A percentile compares a stretch with the other conserved stretches of the same genome.
These are phyloP conservation scores for Melanostigma gelatinosum DNA, from an alignment of 2,113 vertebrate genomes.

Conservation along the genomic window DNA sequence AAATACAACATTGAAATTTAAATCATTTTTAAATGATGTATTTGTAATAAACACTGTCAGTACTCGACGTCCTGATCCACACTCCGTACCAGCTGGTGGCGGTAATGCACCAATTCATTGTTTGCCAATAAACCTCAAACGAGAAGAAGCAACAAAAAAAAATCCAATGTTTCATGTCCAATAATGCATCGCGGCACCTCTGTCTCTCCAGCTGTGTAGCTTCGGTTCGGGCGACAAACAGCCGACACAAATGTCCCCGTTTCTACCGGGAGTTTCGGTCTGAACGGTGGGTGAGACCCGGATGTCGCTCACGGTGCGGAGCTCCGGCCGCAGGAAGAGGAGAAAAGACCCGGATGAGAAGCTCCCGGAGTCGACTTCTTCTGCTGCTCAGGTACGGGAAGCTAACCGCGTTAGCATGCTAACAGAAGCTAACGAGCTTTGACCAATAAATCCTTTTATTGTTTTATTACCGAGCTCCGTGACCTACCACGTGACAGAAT, in stretches of 20 bases:
- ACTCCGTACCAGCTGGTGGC: no score
- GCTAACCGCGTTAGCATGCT: slow-evolving; percentile 20
- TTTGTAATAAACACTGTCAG: no score
- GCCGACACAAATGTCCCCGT: slow-evolving; percentile 10
- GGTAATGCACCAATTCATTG: no score
- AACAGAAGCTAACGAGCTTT: background rate
- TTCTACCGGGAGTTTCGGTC: background rate
- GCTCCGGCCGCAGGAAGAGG: slow-evolving; percentile 44
- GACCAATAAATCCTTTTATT: background rate
- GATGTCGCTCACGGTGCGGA: slow-evolving; percentile 49
- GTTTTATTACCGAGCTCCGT: background rate
- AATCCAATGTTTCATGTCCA: slow-evolving; percentile 30
- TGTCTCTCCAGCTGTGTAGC: slow-evolving; percentile 11
- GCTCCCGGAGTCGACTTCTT: slow-evolving; percentile 19
- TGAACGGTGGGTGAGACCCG: background rate
- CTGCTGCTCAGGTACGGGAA: slow-evolving; percentile 48
- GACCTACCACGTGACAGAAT: fast-evolving
- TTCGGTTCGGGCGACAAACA: background rate
- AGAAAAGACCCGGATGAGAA: slow-evolving; percentile 56
- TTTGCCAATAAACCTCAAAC: no score
- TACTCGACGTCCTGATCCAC: no score
- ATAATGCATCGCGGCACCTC: slow-evolving; percentile 37
- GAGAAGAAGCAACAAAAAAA: fast-evolving
- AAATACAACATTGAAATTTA: no score
- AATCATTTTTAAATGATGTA: no score